These are phyloP conservation scores for Drosophila histrio DNA, from an alignment of 2,888 invertebrate species.

Conservation along the genomic window DNA sequence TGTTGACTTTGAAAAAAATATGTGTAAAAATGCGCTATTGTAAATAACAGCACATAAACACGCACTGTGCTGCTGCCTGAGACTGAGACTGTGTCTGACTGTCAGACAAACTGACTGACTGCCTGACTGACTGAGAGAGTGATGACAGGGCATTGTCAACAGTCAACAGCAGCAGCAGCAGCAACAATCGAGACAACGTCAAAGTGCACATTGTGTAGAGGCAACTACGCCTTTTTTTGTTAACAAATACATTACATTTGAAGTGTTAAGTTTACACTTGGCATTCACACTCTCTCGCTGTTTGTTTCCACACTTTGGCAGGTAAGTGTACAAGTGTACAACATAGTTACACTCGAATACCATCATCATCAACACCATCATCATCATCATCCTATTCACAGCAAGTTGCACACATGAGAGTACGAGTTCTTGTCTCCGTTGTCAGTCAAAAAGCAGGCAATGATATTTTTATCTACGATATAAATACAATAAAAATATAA, in stretches of 20 bases:
- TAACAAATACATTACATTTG: constrained; percentile 68
- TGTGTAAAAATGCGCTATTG: constrained; percentile 81
- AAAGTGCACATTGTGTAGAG: constrained; percentile 31
- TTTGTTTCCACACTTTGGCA: constrained; percentile 43
- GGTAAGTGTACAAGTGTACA: constrained; percentile 12
- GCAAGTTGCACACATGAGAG: background rate
- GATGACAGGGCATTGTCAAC: constrained; percentile 63
- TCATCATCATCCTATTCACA: background rate
- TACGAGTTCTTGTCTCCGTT: background rate
- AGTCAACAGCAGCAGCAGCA: constrained; percentile 39
- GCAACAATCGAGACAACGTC: constrained; percentile 46
- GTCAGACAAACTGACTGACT: constrained; percentile 24
- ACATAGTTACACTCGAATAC: background rate
- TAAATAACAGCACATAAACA: constrained; percentile 78
- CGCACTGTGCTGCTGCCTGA: constrained; percentile 26
- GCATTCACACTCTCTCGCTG: constrained; percentile 38
- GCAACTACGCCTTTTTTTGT: constrained; percentile 30
- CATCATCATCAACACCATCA: background rate
- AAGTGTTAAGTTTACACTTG: constrained; percentile 64
- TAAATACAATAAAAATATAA: constrained; percentile 5
- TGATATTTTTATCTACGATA: constrained; percentile 16
- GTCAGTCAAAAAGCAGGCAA: constrained; percentile 22
- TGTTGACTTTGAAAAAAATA: constrained; percentile 81
- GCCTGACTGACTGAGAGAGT: constrained; percentile 45
- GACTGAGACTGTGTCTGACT: constrained; percentile 26